Evolutionary conservation across 2,797 vertebrate species (phyloP).

Genomic region (Thamnophis elegans): DNA sequence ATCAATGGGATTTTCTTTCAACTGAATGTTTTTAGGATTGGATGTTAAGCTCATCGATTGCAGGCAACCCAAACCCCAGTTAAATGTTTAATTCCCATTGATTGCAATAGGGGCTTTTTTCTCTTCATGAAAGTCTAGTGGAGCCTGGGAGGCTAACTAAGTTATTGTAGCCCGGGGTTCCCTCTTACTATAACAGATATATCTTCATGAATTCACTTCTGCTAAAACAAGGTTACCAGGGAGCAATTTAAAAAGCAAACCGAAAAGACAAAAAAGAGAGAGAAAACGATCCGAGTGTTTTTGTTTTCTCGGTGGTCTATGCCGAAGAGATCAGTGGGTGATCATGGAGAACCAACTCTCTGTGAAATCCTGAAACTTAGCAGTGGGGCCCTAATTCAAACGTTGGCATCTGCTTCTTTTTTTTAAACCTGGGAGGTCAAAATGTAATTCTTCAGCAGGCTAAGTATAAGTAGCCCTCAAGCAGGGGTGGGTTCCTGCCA

Average conservation of each 20-base stretch:
- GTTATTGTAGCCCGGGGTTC: not conserved
- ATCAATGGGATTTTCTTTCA: conserved; percentile 16
- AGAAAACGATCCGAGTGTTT: not conserved
- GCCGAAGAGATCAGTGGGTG: not conserved
- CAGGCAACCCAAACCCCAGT: not conserved
- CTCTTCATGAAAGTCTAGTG: not conserved
- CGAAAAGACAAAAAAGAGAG: not conserved
- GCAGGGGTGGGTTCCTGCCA: too few relatives aligned
- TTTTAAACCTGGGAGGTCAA: not conserved
- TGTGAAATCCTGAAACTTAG: not conserved
- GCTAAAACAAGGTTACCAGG: conserved; percentile 10
- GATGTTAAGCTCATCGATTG: conserved; percentile 21
- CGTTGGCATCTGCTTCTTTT: not conserved
- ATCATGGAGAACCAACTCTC: too few relatives aligned
- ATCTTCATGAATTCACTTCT: conserved; percentile 6
- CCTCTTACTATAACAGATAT: not conserved
- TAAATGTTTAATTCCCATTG: conserved; percentile 20
- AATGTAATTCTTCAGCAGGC: not conserved
- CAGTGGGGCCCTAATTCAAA: not conserved
- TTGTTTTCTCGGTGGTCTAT: not conserved
- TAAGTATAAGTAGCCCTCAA: not conserved
- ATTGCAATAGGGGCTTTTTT: not conserved
- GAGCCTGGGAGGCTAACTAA: not conserved
- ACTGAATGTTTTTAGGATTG: conserved; percentile 1
- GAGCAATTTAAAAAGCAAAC: not conserved